Percentiles rank a stretch among this genome's conserved stretches.
Conservation (phyloP, 2,113 vertebrate genomes). For the Paramormyrops kingsleyae region DNA sequence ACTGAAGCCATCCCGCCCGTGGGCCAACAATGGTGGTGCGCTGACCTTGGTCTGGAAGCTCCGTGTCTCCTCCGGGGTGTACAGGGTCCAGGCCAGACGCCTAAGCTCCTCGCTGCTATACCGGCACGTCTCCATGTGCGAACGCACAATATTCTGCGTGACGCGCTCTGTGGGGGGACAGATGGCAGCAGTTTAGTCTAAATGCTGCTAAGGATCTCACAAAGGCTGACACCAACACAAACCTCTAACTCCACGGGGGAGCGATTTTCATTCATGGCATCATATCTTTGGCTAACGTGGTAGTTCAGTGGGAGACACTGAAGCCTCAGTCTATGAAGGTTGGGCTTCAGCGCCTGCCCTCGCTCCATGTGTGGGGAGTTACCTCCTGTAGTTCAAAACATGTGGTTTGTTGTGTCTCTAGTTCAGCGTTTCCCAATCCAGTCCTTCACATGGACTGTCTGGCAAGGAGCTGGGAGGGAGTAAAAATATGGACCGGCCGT, state of each 20-base stretch:
- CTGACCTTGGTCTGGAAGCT: constrained; percentile 73
- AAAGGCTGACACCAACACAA: neutral
- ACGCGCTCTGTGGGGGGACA: constrained; percentile 58
- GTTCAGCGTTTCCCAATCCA: neutral
- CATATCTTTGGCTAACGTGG: neutral
- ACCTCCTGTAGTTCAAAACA: neutral
- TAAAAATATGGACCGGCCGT: neutral
- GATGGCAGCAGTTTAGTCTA: neutral
- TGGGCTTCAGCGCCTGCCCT: neutral
- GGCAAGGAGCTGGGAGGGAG: neutral
- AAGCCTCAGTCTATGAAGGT: neutral
- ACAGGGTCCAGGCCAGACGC: constrained; percentile 70
- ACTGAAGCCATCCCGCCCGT: constrained; percentile 21
- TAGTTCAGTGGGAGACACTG: neutral
- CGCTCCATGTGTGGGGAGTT: neutral
- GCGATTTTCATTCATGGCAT: neutral
- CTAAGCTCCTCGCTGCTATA: constrained; percentile 78
- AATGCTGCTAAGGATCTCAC: neutral
- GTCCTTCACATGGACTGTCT: neutral
- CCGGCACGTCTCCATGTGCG: constrained; percentile 79
- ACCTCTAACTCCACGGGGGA: neutral
- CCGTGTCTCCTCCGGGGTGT: constrained; percentile 72
- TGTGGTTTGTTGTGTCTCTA: neutral
- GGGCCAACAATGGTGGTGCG: constrained; percentile 38
- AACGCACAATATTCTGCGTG: constrained; percentile 73